A percentile compares a stretch with the other conserved stretches of the same genome.
Conservation (phyloP, 2,113 vertebrate genomes). For the Saguinus midas region DNA sequence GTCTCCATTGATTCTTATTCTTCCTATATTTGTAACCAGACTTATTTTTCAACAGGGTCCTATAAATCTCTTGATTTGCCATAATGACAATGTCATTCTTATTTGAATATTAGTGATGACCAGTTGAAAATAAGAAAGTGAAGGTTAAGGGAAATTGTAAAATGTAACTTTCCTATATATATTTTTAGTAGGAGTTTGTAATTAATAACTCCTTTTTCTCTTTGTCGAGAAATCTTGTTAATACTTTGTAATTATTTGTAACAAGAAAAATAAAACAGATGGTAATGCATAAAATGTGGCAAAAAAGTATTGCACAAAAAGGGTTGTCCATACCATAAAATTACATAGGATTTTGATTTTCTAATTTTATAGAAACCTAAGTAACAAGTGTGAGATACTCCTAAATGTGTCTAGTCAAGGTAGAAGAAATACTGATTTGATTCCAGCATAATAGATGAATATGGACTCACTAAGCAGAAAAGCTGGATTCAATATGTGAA, state of each 20-base stretch:
- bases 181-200: too few species aligned
- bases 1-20: background rate
- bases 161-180: too few species aligned
- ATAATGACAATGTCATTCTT: too few species aligned
- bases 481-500: background rate
- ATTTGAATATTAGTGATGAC: too few species aligned
- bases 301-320: background rate
- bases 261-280: background rate
- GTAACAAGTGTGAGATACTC: background rate
- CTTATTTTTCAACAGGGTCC: background rate
- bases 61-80: too few species aligned
- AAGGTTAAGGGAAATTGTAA: too few species aligned
- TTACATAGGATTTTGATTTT: background rate
- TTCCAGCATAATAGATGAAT: background rate
- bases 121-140: too few species aligned
- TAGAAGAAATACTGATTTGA: background rate
- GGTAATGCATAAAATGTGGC: background rate
- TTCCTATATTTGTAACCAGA: background rate
- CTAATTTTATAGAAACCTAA: background rate
- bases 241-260: too few species aligned
- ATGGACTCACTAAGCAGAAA: background rate
- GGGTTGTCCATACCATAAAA: too few species aligned
- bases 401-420: background rate
- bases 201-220: too few species aligned
- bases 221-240: too few species aligned